Conservation (phyloP, 2,113 vertebrate genomes). For the Ptilonorhynchus violaceus region DNA sequence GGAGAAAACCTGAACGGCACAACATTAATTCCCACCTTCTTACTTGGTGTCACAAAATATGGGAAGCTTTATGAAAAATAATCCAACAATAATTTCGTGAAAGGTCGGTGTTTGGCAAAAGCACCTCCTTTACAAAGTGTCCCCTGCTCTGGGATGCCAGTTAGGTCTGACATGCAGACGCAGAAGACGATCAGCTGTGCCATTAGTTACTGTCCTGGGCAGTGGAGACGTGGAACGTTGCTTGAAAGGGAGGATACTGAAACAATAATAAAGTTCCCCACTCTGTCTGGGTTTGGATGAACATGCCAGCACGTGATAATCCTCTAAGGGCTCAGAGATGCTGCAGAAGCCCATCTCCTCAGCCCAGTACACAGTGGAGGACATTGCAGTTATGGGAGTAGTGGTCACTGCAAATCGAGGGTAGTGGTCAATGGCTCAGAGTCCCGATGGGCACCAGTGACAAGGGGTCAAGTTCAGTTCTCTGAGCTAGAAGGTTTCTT, state of each 20-base stretch:
- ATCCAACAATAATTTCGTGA: neutral
- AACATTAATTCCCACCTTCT: conserved; percentile 14
- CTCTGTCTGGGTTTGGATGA: neutral
- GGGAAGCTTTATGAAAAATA: neutral
- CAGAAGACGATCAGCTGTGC: neutral
- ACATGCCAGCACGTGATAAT: neutral
- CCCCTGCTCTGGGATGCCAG: fast-evolving
- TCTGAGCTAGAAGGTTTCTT: neutral
- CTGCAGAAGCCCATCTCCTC: neutral
- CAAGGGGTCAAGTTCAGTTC: neutral
- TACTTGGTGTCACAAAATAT: neutral
- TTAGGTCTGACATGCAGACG: neutral
- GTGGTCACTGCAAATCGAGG: neutral
- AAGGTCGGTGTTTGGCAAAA: neutral
- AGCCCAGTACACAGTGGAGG: fast-evolving
- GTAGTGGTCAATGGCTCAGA: neutral
- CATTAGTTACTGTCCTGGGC: neutral
- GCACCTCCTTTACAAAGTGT: neutral
- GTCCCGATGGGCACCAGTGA: fast-evolving
- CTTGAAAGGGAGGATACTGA: neutral
- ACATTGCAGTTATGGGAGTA: neutral
- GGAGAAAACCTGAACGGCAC: neutral
- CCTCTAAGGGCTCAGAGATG: neutral
- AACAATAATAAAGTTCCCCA: neutral
- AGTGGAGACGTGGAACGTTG: neutral